Conservation (phyloP, 2,113 vertebrate species). For the cat (Felis catus) region DNA sequence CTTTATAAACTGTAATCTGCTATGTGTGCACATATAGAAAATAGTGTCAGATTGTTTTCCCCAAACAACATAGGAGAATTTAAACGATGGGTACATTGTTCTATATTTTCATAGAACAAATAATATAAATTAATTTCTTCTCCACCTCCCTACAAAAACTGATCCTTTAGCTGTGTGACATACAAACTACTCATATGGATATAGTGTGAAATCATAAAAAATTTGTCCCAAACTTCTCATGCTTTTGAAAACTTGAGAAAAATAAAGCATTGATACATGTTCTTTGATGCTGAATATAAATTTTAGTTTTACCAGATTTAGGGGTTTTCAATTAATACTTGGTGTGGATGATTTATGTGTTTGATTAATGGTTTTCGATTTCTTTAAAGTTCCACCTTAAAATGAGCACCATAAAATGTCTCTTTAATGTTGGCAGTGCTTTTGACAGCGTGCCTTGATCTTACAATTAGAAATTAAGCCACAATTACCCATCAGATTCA, state of each 20-base stretch:
- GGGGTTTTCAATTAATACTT: slow-evolving; percentile 45
- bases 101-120: neutral
- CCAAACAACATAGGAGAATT: slow-evolving; percentile 21
- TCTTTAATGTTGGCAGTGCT: slow-evolving; percentile 64
- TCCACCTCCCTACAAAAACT: neutral
- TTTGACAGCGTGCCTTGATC: slow-evolving; percentile 69
- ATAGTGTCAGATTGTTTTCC: neutral
- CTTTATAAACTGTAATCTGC: neutral
- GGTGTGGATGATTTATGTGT: slow-evolving; percentile 42
- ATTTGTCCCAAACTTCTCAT: slow-evolving; percentile 6
- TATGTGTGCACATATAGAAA: neutral
- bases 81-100: neutral
- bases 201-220: slow-evolving; percentile 2
- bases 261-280: slow-evolving; percentile 40
- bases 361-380: slow-evolving; percentile 66
- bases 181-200: neutral
- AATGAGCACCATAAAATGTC: slow-evolving; percentile 65
- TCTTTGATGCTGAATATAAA: slow-evolving; percentile 58
- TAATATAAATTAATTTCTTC: neutral
- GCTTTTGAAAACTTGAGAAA: slow-evolving; percentile 47
- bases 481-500: slow-evolving; percentile 76
- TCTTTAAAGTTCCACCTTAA: slow-evolving; percentile 74
- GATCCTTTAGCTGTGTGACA: neutral
- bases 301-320: slow-evolving; percentile 66
- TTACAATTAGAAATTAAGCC: slow-evolving; percentile 75